A percentile compares a stretch with the other conserved stretches of the same genome.
Evolutionary conservation across 2,113 vertebrate species (phyloP).

Genomic region (Malurus alboscapulatus): DNA sequence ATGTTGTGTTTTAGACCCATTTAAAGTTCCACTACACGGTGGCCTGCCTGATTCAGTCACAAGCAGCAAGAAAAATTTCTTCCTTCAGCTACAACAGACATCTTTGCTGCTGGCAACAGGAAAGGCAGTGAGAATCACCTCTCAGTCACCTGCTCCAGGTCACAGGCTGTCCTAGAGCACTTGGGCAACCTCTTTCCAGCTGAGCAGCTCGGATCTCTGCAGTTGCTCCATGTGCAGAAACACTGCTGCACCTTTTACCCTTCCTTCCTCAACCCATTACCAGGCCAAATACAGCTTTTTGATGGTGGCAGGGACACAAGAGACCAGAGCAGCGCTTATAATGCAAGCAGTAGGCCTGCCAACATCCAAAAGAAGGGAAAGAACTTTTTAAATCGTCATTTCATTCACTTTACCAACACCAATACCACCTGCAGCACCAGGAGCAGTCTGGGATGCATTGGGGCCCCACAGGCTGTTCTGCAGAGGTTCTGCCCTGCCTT

Average conservation of each 20-base stretch:
- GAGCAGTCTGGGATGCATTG: neutral
- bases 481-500: neutral
- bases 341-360: neutral
- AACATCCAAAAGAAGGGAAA: neutral
- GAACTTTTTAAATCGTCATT: neutral
- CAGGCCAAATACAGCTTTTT: neutral
- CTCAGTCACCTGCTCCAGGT: neutral
- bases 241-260: neutral
- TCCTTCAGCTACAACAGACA: neutral
- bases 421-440: rapidly evolving
- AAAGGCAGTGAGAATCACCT: neutral
- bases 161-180: neutral
- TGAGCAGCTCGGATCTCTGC: neutral
- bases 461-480: neutral
- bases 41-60: neutral
- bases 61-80: neutral
- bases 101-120: neutral
- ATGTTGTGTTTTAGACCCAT: neutral
- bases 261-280: neutral
- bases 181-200: neutral
- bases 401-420: neutral
- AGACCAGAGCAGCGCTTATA: neutral
- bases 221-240: neutral
- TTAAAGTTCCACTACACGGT: neutral
- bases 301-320: neutral